Conservation (phyloP, 2,113 vertebrate species). For the Uria aalge region DNA sequence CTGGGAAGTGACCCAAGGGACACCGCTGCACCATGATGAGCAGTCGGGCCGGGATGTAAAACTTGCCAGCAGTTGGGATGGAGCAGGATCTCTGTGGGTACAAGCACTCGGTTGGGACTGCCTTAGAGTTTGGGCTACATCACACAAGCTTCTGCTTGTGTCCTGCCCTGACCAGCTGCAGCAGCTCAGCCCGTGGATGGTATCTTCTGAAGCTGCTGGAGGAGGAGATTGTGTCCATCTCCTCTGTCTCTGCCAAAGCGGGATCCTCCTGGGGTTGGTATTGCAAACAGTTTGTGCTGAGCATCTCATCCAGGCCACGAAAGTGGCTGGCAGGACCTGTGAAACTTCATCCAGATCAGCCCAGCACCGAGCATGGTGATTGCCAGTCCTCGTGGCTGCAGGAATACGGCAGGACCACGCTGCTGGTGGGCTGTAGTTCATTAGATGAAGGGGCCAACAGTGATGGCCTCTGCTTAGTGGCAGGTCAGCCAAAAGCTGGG, state of each 20-base stretch:
- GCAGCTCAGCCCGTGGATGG: neutral
- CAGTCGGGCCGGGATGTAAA: neutral
- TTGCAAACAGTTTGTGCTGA: neutral
- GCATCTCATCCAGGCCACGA: neutral
- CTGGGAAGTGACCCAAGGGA: neutral
- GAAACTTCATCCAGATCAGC: neutral
- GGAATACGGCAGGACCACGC: neutral
- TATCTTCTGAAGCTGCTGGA: neutral
- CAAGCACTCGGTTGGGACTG: neutral
- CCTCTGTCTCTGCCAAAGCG: neutral
- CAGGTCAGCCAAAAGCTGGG: neutral
- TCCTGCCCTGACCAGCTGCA: neutral
- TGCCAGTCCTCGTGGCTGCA: neutral
- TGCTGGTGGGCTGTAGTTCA: neutral
- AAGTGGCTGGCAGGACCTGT: neutral
- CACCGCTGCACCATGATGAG: neutral
- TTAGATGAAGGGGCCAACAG: neutral
- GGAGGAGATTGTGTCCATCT: neutral
- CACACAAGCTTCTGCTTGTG: neutral
- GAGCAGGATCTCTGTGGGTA: neutral
- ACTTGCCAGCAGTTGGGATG: neutral
- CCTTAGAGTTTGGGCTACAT: neutral
- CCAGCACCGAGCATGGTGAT: rapidly evolving
- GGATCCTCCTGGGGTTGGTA: neutral
- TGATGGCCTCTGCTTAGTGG: neutral